Base-by-base conservation (phyloP, 2,797 vertebrate species). In the Eospalax fontanierii region DNA sequence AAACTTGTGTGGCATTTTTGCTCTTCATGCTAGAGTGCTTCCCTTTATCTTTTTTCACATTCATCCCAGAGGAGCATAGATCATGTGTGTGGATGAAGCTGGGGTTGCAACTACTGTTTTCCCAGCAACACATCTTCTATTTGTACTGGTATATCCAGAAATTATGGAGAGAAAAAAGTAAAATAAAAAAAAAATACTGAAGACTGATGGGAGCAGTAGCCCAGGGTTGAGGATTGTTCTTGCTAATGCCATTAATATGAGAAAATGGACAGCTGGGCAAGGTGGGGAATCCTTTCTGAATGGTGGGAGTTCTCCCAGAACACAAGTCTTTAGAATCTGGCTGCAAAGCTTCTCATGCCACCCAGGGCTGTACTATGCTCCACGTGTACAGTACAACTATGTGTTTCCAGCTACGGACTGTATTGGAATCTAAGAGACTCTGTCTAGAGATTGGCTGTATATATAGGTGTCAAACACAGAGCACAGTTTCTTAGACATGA, bases 121-220 rank as follows among this genome's bases (percentile, higher is more conserved):
- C 84, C 38, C 70, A 76, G 87, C 74, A 74, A 65, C 50, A 92
- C 43, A 59, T 65, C 79, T 91, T n/a, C 9, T 33, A 74, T 24
- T 71, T 86, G 59, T 73, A 91, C 46, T 94, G 40, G 10, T 71
- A 33, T 88, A 79, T 94, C 85, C 87, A 95, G 91, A 96, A 89
- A 93, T 94, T 78, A 93, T 19, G 19, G 73, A 81, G 28, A 79
- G 11, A 82, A 95, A 88, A 93, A 91, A 80, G 4, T 38, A 76
- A 94, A 96, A 95, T 95, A 71, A 79, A 63, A 71, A 63, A 71
- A 81, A 46, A 68, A 38, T 61, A 18, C 68, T 26, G 26, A 73
- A 86, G 76, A 91, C n/a, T 71, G n/a, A 74, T 74, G 59, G 86
- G 66, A 83, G 65, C 19, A 95, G 19, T 4, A 78, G 61, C 50